phyloP scores from a whole-genome alignment of 2,797 vertebrate genomes.

The Phataginus tetradactyla region DNA sequence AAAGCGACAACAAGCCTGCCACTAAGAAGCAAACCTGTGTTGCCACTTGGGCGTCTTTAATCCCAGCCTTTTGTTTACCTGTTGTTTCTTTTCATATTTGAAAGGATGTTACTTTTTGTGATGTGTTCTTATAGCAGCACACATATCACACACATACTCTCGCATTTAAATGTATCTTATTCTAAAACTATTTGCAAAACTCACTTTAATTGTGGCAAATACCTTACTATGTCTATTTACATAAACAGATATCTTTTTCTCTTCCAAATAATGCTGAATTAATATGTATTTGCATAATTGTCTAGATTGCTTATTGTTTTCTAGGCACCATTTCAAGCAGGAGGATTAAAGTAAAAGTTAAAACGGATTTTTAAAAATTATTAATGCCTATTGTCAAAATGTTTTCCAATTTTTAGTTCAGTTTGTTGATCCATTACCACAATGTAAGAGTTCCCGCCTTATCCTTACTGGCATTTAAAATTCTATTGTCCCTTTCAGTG shows the following conservation, averaged over 20 bases:
- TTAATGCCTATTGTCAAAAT: not conserved
- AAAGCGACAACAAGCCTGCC: not conserved
- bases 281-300: not conserved
- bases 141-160: not conserved
- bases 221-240: not conserved
- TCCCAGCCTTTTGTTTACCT: not conserved
- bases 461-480: not conserved
- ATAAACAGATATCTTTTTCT: not conserved
- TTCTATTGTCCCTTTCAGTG: not conserved
- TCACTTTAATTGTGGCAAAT: not conserved
- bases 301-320: not conserved
- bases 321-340: not conserved
- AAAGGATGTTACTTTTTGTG: not conserved
- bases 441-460: not conserved
- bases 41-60: not conserved
- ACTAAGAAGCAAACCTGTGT: not conserved
- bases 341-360: not conserved
- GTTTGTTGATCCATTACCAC: not conserved
- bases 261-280: not conserved
- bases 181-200: not conserved
- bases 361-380: not conserved
- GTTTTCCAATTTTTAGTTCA: constrained; percentile 30
- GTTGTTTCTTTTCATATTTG: not conserved
- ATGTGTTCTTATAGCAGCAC: not conserved
- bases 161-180: not conserved